Evolutionary conservation across 1,140 invertebrate species (phyloP).

Genomic region (Drosophila biarmipes): DNA sequence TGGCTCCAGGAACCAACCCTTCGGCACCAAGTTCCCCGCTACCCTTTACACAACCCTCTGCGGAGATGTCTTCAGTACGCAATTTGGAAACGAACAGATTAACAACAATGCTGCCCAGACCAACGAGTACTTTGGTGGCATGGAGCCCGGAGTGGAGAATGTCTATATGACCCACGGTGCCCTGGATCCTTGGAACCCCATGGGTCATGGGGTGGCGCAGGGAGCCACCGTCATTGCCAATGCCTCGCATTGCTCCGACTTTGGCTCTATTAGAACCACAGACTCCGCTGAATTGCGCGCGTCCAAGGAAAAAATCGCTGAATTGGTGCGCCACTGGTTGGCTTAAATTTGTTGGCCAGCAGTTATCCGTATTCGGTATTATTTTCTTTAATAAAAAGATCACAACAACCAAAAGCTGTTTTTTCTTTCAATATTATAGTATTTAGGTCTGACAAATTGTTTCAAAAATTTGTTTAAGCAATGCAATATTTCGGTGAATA

Average conservation of each 20-base stretch:
- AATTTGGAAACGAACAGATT: conserved; percentile 85
- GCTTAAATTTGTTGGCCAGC: conserved; percentile 33
- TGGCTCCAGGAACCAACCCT: conserved; percentile 87
- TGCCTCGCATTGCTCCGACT: conserved; percentile 89
- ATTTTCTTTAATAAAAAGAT: conserved; percentile 22
- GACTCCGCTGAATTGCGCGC: conserved; percentile 87
- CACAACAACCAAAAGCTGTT: background rate
- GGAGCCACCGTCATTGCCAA: conserved; percentile 85
- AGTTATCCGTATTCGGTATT: conserved; percentile 11
- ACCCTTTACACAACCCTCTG: conserved; percentile 89
- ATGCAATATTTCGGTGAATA: background rate
- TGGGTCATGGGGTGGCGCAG: conserved; percentile 86
- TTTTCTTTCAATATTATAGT: too few relatives aligned
- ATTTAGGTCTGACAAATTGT: too few relatives aligned
- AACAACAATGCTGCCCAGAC: conserved; percentile 85
- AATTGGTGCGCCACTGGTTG: conserved; percentile 87
- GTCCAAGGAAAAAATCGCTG: conserved; percentile 86
- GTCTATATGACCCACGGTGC: conserved; percentile 87
- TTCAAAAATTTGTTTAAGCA: too few relatives aligned
- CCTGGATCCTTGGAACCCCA: conserved; percentile 88
- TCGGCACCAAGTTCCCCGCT: conserved; percentile 87
- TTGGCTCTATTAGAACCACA: conserved; percentile 85
- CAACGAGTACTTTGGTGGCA: conserved; percentile 87
- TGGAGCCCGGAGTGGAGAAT: conserved; percentile 86
- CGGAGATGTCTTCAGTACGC: conserved; percentile 87